These are phyloP conservation scores for Drosophila orena DNA, from an alignment of 1,140 invertebrate species.

Conservation along the genomic window DNA sequence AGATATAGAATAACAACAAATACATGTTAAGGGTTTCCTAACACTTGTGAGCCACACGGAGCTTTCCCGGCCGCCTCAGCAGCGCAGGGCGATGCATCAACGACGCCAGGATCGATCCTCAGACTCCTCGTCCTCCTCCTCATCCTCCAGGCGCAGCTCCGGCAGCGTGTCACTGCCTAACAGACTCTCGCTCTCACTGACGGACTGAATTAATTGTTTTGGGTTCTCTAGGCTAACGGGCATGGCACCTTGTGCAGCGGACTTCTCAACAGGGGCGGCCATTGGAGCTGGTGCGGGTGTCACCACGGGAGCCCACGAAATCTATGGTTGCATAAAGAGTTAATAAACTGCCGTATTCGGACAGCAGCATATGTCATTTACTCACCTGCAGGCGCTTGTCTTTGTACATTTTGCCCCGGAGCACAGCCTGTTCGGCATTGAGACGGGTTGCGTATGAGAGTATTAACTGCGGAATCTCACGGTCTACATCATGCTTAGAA, in stretches of 20 bases:
- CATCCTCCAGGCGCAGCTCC: slow-evolving; percentile 81
- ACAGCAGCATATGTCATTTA: not conserved
- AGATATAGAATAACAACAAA: slow-evolving; percentile 79
- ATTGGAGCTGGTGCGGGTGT: slow-evolving; percentile 46
- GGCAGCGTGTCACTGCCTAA: slow-evolving; percentile 74
- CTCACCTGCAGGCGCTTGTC: slow-evolving; percentile 81
- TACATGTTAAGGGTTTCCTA: slow-evolving; percentile 64
- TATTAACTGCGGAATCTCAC: slow-evolving; percentile 80
- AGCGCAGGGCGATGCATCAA: slow-evolving; percentile 70
- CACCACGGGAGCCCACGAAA: slow-evolving; percentile 80
- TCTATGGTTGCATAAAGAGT: slow-evolving; percentile 35
- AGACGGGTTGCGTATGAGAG: slow-evolving; percentile 82
- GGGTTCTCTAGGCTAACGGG: slow-evolving; percentile 44
- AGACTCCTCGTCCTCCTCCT: slow-evolving; percentile 83
- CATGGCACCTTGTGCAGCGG: slow-evolving; percentile 3
- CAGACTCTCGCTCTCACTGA: slow-evolving; percentile 73
- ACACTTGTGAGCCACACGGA: slow-evolving; percentile 57
- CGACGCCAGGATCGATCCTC: slow-evolving; percentile 84
- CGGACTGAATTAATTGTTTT: slow-evolving; percentile 64
- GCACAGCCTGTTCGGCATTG: slow-evolving; percentile 84
- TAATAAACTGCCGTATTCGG: no score
- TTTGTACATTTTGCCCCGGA: slow-evolving; percentile 83
- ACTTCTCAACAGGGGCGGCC: slow-evolving; percentile 66
- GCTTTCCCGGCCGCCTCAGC: slow-evolving; percentile 39
- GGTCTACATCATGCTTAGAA: slow-evolving; percentile 83